phyloP scores from a whole-genome alignment of 2,797 vertebrate species.

The Clarias fuscus region DNA sequence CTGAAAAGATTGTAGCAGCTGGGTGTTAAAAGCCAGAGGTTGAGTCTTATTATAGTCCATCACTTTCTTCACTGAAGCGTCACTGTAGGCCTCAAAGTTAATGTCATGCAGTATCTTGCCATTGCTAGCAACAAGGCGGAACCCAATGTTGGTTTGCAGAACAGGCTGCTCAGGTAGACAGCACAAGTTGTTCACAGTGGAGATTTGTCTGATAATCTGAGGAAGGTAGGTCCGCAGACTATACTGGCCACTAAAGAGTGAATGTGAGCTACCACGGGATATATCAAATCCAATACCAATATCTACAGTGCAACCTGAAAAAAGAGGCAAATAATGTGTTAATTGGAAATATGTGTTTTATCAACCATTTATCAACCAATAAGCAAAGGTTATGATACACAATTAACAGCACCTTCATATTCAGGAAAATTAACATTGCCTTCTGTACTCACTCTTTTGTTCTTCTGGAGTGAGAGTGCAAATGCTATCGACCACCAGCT shows the following conservation, averaged over 20 bases:
- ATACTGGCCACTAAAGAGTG: conserved; percentile 65
- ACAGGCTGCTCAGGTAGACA: conserved; percentile 57
- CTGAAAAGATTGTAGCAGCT: conserved; percentile 74
- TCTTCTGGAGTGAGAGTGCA: conserved; percentile 49
- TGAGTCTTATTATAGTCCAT: conserved; percentile 59
- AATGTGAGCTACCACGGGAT: conserved; percentile 58
- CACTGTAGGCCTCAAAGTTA: conserved; percentile 72
- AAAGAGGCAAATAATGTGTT: conserved; percentile 32
- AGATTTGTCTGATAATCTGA: conserved; percentile 68
- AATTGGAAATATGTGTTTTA: neutral
- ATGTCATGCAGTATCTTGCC: conserved; percentile 69
- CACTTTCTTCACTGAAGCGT: conserved; percentile 72
- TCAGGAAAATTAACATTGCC: neutral
- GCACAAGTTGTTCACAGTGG: conserved; percentile 71
- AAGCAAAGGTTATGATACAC: neutral
- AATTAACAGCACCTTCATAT: neutral
- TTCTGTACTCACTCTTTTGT: conserved; percentile 21
- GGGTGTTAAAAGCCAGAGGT: conserved; percentile 71
- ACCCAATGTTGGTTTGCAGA: conserved; percentile 69
- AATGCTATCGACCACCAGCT: conserved; percentile 62
- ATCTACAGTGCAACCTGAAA: conserved; percentile 76
- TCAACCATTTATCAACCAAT: neutral
- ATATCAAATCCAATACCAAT: conserved; percentile 83
- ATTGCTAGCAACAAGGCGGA: conserved; percentile 58
- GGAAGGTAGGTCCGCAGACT: conserved; percentile 74